A percentile compares a stretch with the other conserved stretches of the same genome.
Evolutionary conservation across 2,888 invertebrate genomes (phyloP).

Genomic region (Papilio protenor): DNA sequence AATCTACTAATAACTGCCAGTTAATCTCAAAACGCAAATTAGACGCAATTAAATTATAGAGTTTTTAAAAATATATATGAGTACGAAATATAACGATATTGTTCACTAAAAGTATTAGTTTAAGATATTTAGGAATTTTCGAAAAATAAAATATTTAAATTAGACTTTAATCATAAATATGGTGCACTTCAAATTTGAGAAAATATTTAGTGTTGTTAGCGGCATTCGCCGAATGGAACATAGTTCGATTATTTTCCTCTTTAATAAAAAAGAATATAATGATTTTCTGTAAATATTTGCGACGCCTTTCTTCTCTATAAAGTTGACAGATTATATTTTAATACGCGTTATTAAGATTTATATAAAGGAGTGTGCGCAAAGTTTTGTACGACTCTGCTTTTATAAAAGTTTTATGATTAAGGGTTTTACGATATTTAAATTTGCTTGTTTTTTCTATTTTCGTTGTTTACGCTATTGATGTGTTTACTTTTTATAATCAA

Average conservation of each 20-base stretch:
- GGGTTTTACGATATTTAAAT: constrained; percentile 77
- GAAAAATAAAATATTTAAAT: constrained; percentile 64
- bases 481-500: constrained; percentile 53
- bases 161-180: constrained; percentile 72
- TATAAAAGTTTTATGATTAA: constrained; percentile 62
- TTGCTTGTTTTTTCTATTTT: constrained; percentile 77
- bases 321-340: constrained; percentile 66
- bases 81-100: constrained; percentile 54
- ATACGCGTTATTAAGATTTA: constrained; percentile 76
- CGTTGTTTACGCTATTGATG: constrained; percentile 49
- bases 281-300: constrained; percentile 75
- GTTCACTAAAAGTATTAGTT: constrained; percentile 68
- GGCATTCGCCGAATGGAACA: constrained; percentile 58
- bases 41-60: constrained; percentile 44
- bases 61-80: constrained; percentile 36
- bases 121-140: constrained; percentile 61
- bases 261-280: constrained; percentile 59
- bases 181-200: constrained; percentile 78
- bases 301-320: constrained; percentile 59
- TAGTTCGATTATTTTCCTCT: constrained; percentile 65
- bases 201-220: constrained; percentile 56
- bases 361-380: constrained; percentile 59
- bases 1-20: constrained; percentile 53
- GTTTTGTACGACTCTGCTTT: constrained; percentile 79
- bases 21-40: constrained; percentile 62